A percentile compares a stretch with the other conserved stretches of the same genome.
Conservation (phyloP, 2,113 vertebrate species). For the Psilopsiagon aymara region DNA sequence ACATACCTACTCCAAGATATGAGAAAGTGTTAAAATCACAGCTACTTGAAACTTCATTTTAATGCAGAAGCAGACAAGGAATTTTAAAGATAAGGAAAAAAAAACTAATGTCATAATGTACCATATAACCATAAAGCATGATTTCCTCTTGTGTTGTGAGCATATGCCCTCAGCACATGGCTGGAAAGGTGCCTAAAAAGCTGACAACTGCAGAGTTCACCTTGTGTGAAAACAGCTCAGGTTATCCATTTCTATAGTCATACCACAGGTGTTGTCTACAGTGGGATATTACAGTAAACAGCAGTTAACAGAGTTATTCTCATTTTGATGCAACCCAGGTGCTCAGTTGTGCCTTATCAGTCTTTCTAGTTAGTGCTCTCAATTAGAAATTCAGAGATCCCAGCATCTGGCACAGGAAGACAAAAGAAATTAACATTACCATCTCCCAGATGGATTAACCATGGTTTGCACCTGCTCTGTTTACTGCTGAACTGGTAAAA, state of each 20-base stretch:
- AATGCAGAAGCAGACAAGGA: neutral
- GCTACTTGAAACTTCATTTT: neutral
- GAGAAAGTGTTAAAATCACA: neutral
- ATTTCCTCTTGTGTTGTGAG: neutral
- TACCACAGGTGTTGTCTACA: conserved; percentile 22
- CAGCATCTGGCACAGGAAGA: conserved; percentile 30
- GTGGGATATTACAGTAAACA: neutral
- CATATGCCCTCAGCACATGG: neutral
- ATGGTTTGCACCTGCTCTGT: conserved; percentile 47
- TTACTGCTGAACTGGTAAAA: conserved; percentile 51
- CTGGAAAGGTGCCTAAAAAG: conserved; percentile 45
- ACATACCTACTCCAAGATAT: neutral
- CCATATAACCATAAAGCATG: neutral
- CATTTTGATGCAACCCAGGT: conserved; percentile 2
- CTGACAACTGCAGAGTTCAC: conserved; percentile 18
- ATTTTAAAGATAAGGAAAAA: neutral
- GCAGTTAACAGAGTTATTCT: conserved; percentile 8
- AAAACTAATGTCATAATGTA: neutral
- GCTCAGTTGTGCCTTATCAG: neutral
- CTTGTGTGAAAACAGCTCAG: neutral
- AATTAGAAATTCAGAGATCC: conserved; percentile 7
- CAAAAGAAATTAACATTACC: neutral
- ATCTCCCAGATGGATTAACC: conserved; percentile 55
- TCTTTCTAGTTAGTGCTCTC: neutral
- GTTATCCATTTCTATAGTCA: conserved; percentile 48